Evolutionary conservation across 2,888 invertebrate genomes (phyloP).

Genomic region (Chouioia cunea): DNA sequence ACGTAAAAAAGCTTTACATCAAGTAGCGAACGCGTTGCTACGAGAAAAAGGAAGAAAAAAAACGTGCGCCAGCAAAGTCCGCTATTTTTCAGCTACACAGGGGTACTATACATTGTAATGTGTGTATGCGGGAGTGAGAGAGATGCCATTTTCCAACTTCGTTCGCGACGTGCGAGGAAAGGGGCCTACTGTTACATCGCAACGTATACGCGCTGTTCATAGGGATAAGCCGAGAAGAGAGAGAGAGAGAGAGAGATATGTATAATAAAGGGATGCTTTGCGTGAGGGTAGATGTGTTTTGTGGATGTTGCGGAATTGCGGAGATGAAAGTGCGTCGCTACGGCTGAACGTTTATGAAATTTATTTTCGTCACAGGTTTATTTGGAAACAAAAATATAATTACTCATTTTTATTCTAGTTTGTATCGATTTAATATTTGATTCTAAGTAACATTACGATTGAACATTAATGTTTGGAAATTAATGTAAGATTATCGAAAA

Average conservation of each 20-base stretch:
- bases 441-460: no score
- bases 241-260: not conserved
- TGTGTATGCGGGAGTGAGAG: conserved; percentile 39
- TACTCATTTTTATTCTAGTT: no score
- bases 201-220: conserved; percentile 25
- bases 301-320: conserved; percentile 38
- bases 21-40: conserved; percentile 33
- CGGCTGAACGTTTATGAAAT: no score
- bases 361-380: no score
- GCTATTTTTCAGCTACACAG: conserved; percentile 38
- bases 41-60: conserved; percentile 9
- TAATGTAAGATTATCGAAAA: no score
- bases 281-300: no score
- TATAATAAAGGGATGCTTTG: conserved; percentile 29
- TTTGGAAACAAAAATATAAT: no score
- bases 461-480: no score
- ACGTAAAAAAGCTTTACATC: conserved; percentile 42
- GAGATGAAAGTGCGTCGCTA: no score
- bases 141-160: not conserved
- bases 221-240: conserved; percentile 25
- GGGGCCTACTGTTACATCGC: conserved; percentile 26
- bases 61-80: conserved; percentile 16
- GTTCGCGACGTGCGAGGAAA: conserved; percentile 12
- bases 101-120: conserved; percentile 17
- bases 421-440: no score